Conservation (phyloP, 2,113 vertebrate species). For the Choloepus hoffmanni region DNA sequence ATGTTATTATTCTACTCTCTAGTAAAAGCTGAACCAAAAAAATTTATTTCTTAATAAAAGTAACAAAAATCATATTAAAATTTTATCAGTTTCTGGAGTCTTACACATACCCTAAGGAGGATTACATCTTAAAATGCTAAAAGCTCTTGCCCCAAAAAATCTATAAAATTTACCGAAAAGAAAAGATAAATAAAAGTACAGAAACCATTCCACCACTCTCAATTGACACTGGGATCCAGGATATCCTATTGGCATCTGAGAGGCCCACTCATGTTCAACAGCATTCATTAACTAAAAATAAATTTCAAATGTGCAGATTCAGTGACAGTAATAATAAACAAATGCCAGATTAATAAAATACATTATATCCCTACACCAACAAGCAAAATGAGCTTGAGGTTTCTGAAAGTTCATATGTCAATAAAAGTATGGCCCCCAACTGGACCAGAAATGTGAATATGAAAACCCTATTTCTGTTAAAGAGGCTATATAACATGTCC, state of each 20-base stretch:
- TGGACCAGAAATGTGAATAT: constrained; percentile 62
- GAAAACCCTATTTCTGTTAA: constrained; percentile 66
- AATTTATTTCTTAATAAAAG: neutral
- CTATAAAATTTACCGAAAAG: constrained; percentile 50
- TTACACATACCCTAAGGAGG: neutral
- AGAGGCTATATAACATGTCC: constrained; percentile 60
- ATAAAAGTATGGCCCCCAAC: constrained; percentile 59
- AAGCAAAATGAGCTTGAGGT: constrained; percentile 59
- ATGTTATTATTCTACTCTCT: constrained; percentile 12
- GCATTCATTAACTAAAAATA: constrained; percentile 72
- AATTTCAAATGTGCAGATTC: constrained; percentile 59
- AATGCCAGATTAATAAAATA: constrained; percentile 76
- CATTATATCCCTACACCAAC: constrained; percentile 56
- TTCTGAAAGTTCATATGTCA: constrained; percentile 37
- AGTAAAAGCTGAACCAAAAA: neutral
- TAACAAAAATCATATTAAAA: neutral
- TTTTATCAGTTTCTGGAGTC: constrained; percentile 33
- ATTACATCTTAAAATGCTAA: constrained; percentile 27
- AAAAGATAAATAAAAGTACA: constrained; percentile 53
- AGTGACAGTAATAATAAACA: constrained; percentile 78
- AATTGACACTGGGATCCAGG: constrained; percentile 62
- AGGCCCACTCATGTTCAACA: constrained; percentile 16
- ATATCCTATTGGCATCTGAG: constrained; percentile 21
- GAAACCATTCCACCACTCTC: constrained; percentile 59
- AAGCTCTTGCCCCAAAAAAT: neutral